phyloP scores from a whole-genome alignment of 2,888 invertebrate species.

The Clusia tigrina region DNA sequence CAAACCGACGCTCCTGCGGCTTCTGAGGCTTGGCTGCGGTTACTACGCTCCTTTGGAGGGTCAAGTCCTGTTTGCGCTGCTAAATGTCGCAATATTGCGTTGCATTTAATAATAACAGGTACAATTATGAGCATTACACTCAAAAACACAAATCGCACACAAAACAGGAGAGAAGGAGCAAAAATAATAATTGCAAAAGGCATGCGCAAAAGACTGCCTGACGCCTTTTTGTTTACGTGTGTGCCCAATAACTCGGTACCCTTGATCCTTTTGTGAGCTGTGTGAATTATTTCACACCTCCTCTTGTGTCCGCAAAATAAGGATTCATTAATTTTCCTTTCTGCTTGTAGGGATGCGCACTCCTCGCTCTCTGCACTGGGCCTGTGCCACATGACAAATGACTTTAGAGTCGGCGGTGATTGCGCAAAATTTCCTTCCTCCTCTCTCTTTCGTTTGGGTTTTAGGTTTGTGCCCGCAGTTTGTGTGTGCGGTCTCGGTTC shows the following conservation, averaged over 20 bases:
- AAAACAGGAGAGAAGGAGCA: no score
- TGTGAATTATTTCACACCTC: constrained; percentile 12
- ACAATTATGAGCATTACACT: no score
- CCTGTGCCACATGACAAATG: constrained; percentile 52
- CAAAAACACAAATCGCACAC: no score
- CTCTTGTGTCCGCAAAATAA: background rate
- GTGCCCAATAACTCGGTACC: background rate
- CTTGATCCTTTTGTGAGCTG: constrained; percentile 2
- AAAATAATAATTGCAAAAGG: no score
- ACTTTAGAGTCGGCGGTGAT: constrained; percentile 39
- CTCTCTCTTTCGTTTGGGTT: constrained; percentile 12
- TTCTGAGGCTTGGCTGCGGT: background rate
- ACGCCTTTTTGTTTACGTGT: constrained; percentile 6
- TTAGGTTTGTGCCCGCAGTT: constrained; percentile 27
- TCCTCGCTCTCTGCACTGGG: background rate
- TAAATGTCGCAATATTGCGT: constrained; percentile 3
- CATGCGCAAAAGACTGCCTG: background rate
- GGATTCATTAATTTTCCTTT: constrained; percentile 6
- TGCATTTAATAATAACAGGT: constrained; percentile 4
- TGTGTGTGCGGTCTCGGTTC: constrained; percentile 39
- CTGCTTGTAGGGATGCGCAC: background rate
- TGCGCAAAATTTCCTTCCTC: constrained; percentile 41
- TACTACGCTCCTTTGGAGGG: background rate
- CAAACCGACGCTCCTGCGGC: background rate
- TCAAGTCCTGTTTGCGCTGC: background rate